Evolutionary conservation across 2,113 vertebrate species (phyloP).

Genomic region (Gnathonemus longibarbis): DNA sequence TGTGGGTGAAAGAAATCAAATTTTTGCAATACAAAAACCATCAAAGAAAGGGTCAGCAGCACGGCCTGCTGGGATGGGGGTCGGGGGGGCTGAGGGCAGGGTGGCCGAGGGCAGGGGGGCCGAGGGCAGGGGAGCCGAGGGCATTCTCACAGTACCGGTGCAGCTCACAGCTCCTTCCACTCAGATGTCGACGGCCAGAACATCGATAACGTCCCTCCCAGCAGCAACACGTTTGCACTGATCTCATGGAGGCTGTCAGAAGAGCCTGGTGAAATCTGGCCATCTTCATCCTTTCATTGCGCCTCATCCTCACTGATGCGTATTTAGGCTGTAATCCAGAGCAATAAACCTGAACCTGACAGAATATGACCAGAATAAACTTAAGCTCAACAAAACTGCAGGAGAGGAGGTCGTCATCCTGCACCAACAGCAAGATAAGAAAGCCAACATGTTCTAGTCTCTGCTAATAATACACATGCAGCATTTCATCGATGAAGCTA

Average conservation of each 20-base stretch:
- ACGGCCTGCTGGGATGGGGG: not conserved
- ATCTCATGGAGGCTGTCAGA: not conserved
- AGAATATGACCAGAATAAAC: not conserved
- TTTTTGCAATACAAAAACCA: not conserved
- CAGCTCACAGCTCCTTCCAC: not conserved
- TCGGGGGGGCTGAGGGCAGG: not conserved
- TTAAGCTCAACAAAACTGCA: not conserved
- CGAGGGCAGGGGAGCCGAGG: too few relatives aligned
- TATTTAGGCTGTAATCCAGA: not conserved
- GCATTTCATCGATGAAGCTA: not conserved
- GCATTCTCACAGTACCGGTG: not conserved
- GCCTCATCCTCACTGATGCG: not conserved
- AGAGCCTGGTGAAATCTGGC: not conserved
- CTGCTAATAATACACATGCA: not conserved
- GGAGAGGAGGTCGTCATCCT: not conserved
- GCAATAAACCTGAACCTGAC: too few relatives aligned
- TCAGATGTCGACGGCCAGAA: not conserved
- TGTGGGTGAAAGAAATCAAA: not conserved
- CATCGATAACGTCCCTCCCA: not conserved
- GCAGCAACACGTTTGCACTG: not conserved
- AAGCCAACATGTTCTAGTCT: not conserved
- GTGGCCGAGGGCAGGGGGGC: not conserved
- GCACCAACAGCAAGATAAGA: not conserved
- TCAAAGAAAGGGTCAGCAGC: not conserved
- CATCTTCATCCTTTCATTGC: not conserved